Percentiles rank a stretch among this genome's conserved stretches.
These are phyloP conservation scores for Hemibagrus guttatus DNA, from an alignment of 2,797 vertebrate genomes.

Conservation along the genomic window DNA sequence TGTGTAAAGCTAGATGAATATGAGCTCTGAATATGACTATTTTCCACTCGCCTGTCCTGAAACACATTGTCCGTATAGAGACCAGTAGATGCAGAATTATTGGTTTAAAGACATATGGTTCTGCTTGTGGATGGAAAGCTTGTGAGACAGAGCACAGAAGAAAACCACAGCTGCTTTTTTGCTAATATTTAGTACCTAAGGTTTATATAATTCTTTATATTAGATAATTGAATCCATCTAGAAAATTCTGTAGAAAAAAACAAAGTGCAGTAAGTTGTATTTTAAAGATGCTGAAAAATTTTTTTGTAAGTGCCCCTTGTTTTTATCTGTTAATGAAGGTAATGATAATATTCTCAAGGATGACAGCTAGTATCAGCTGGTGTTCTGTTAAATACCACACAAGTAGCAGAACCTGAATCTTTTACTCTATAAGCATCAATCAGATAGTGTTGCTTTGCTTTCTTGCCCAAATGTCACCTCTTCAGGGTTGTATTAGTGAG, in stretches of 20 bases:
- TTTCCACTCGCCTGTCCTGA: slow-evolving; percentile 39
- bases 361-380: not conserved
- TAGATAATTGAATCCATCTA: not conserved
- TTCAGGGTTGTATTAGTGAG: not conserved
- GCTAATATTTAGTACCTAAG: not conserved
- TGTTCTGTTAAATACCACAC: too few relatives aligned
- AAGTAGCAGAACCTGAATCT: not conserved
- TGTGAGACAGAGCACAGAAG: slow-evolving; percentile 34
- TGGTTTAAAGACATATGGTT: slow-evolving; percentile 45
- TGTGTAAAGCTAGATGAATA: slow-evolving; percentile 45
- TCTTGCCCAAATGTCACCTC: not conserved
- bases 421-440: not conserved
- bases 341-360: not conserved
- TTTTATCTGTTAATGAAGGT: not conserved
- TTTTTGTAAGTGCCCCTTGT: not conserved
- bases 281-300: not conserved
- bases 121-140: slow-evolving; percentile 38
- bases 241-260: not conserved
- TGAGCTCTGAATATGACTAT: slow-evolving; percentile 44
- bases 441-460: not conserved
- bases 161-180: slow-evolving; percentile 32
- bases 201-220: not conserved
- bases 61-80: slow-evolving; percentile 21
- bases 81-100: slow-evolving; percentile 4
- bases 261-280: not conserved